Evolutionary conservation across 2,113 vertebrate species (phyloP), one percentile per base, ranked within the genome.

Genomic region (Brachypodius melanocephalos): DNA sequence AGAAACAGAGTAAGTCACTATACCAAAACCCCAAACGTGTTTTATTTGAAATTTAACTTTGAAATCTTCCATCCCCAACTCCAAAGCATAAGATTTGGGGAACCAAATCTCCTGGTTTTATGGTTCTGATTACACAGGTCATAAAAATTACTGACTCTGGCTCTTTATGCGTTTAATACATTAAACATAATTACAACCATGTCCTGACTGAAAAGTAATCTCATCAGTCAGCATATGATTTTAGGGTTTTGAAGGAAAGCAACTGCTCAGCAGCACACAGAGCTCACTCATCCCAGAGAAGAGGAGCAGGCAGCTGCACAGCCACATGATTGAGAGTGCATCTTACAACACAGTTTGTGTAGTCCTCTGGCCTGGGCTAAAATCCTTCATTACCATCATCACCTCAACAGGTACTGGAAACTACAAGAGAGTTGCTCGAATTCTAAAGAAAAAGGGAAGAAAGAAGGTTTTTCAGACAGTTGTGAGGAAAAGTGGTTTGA

Each of bases 121-220:
- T 49, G 67, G 79, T 54, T 90, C 76, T 78, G 82, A 93, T 86
- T 97, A 94, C 95, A 97, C 78, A 93, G 65, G 68, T 84, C 90
- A 76, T 96, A 95, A 96, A 96, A 94, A 89, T 52, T 94, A 96
- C 71, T 91, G 90, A 88, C 90, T 96, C 97, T 89, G 87, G 85
- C 92, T 92, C 88, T 80, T 93, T 51, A 79, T 0, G 1, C 25
- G 28, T 96, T 85, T 89, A 91, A 88, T 87, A 88, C 68, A 75
- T 80, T 82, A 92, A 95, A 94, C 73, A 84, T 68, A 93, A 88
- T 92, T 93, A 92, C 86, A 94, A 82, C 66, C 51, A 59, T 88
- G 54, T 54, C 52, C 26, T 5, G 3, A 63, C 54, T 88, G 84
- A 81, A 89, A 74, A 86, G 48, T 28, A 68, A 68, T 91, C 85